Base-by-base conservation (phyloP, 2,888 invertebrate genomes). In the Tuta absoluta region DNA sequence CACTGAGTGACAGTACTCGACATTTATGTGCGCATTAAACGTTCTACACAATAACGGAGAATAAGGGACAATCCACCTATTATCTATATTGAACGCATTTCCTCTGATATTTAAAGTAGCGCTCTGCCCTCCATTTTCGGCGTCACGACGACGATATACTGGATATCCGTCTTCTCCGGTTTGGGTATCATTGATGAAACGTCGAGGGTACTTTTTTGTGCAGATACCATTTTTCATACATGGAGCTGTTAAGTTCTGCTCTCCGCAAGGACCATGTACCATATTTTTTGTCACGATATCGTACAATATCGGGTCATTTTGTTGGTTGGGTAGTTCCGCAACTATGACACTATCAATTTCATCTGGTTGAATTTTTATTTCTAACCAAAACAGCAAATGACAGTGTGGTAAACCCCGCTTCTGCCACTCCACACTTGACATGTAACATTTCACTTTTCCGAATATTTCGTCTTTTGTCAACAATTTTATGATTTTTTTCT, bases 401-500 rank as follows among this genome's bases (percentile, higher is more conserved):
- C n/a, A n/a, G n/a, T n/a, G n/a, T n/a, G n/a, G n/a, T n/a, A n/a
- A n/a, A n/a, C n/a, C n/a, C n/a, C n/a, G n/a, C n/a, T n/a, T n/a
- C n/a, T n/a, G 14, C n/a, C n/a, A n/a, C n/a, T n/a, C n/a, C n/a
- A n/a, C n/a, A n/a, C n/a, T n/a, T n/a, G n/a, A n/a, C n/a, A n/a
- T n/a, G n/a, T n/a, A n/a, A n/a, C n/a, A n/a, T n/a, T n/a, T n/a
- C n/a, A n/a, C n/a, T n/a, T n/a, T n/a, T n/a, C n/a, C n/a, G n/a
- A n/a, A n/a, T n/a, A 3, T 45, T 23, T 23, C 7, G 12, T 38
- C 45, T 41, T 19, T 61, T 41, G 19, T 45, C 67, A 64, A 1
- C 69, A 56, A 38, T 69, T 69, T 17, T 67, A 67, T 66, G 63
- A 68, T 24, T 66, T n/a, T n/a, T n/a, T n/a, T n/a, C n/a, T n/a